Evolutionary conservation across 35 echinoderm and acorn worm genomes (phyloP).

Genomic region (Heliocidaris erythrogramma): DNA sequence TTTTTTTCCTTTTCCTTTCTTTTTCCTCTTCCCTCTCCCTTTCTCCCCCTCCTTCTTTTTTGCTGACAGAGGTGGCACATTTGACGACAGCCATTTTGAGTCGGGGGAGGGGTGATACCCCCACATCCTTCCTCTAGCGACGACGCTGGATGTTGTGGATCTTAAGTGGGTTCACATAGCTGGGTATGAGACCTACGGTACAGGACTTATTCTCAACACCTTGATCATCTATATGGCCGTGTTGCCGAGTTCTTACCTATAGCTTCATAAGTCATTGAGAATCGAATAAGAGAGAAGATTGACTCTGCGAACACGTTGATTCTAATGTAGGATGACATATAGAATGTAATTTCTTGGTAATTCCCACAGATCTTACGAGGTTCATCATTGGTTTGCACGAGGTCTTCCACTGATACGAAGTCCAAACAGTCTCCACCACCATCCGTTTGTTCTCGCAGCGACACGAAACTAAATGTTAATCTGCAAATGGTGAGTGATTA

Average conservation of each 20-base stretch:
- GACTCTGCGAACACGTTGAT: not conserved
- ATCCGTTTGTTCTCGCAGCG: not conserved
- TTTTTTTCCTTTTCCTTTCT: too few species aligned
- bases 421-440: not conserved
- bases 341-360: not conserved
- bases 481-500: not conserved
- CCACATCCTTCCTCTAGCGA: too few species aligned
- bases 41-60: too few species aligned
- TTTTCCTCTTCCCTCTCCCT: too few species aligned
- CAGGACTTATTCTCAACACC: too few species aligned
- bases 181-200: too few species aligned
- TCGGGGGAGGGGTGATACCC: too few species aligned
- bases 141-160: too few species aligned
- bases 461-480: not conserved
- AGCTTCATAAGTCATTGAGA: conserved; percentile 29
- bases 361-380: conserved; percentile 1
- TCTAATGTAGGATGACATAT: not conserved
- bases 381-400: not conserved
- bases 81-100: too few species aligned
- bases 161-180: too few species aligned
- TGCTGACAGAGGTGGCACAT: too few species aligned
- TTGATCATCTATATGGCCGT: too few species aligned
- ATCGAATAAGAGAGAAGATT: not conserved
- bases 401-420: not conserved
- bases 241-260: not conserved